Conservation (phyloP, 2,888 invertebrate species). For the Luffia ferchaultella region DNA sequence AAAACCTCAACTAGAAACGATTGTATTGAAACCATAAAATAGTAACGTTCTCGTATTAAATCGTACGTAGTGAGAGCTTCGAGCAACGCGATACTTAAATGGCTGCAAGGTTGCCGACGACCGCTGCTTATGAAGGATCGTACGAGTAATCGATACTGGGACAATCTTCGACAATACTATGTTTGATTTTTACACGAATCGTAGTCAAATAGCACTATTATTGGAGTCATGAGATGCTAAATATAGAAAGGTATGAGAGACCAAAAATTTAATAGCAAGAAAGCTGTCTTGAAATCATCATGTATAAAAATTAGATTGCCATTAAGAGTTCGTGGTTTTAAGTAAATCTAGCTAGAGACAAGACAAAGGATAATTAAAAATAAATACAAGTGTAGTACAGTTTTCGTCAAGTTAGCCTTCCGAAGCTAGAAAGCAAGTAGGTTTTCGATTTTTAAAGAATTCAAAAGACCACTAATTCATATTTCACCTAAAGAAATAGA, state of each 20-base stretch:
- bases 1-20: background rate
- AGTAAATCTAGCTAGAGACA: no score
- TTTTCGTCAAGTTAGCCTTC: no score
- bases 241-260: background rate
- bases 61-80: background rate
- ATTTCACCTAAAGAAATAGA: background rate
- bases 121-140: constrained; percentile 22
- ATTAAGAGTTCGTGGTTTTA: no score
- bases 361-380: no score
- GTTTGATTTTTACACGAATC: background rate
- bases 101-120: constrained; percentile 14
- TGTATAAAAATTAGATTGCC: no score
- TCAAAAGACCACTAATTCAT: background rate
- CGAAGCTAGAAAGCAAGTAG: no score
- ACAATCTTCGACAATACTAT: no score
- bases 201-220: background rate
- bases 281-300: background rate
- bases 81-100: background rate
- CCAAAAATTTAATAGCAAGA: background rate
- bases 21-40: background rate
- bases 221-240: background rate
- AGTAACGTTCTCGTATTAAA: background rate
- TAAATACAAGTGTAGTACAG: no score
- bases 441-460: no score
- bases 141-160: constrained; percentile 21